phyloP scores from a whole-genome alignment of 2,797 vertebrate genomes.

The Sebastes nivosus region DNA sequence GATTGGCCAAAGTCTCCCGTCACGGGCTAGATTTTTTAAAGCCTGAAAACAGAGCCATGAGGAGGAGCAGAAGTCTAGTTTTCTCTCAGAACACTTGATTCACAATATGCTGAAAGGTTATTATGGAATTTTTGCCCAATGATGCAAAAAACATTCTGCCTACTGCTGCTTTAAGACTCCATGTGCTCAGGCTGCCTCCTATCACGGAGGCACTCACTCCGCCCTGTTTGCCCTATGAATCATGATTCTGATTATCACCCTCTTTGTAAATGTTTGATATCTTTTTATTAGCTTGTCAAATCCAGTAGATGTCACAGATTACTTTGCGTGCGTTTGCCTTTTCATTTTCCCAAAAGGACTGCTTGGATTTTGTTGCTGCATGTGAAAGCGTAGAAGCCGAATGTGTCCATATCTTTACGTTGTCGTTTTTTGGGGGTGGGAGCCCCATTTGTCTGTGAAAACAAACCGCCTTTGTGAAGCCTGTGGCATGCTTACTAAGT shows the following conservation, averaged over 20 bases:
- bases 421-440: not conserved
- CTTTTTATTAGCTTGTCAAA: not conserved
- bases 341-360: not conserved
- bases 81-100: too few species aligned
- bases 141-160: too few species aligned
- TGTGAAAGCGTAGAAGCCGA: not conserved
- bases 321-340: not conserved
- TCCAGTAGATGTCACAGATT: not conserved
- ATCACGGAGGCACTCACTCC: not conserved
- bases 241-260: not conserved
- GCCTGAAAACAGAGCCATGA: too few species aligned
- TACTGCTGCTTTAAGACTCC: not conserved
- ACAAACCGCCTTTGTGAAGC: constrained; percentile 47
- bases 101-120: too few species aligned
- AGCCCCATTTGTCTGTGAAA: constrained; percentile 24
- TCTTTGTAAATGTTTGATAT: not conserved
- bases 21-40: too few species aligned
- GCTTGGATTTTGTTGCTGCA: not conserved
- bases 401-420: not conserved
- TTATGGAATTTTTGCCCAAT: not conserved
- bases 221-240: not conserved
- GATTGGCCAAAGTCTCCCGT: too few species aligned
- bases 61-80: too few species aligned
- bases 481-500: constrained; percentile 9
- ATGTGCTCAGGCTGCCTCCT: not conserved